These are phyloP conservation scores for Lottia scabra DNA, from an alignment of 2,888 invertebrate species.

Conservation along the genomic window DNA sequence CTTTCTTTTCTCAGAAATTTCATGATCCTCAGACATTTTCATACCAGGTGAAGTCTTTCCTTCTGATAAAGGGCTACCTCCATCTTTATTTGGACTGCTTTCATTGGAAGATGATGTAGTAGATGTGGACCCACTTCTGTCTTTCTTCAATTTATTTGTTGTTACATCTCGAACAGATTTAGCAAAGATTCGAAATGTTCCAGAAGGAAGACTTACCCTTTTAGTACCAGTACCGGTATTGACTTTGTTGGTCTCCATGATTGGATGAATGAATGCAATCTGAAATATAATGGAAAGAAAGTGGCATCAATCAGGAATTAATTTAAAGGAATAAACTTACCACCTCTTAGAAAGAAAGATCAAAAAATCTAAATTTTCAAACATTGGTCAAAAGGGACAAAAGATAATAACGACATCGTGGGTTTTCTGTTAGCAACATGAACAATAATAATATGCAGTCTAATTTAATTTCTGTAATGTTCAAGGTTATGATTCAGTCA, in stretches of 20 bases:
- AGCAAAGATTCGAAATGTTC: slow-evolving; percentile 14
- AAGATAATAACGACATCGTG: no score
- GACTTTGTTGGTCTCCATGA: not conserved
- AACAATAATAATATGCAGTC: no score
- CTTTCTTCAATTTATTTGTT: not conserved
- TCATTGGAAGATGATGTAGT: not conserved
- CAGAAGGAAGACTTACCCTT: slow-evolving; percentile 1
- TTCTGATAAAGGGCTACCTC: not conserved
- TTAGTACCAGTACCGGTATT: not conserved
- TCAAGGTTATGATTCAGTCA: no score
- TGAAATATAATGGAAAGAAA: no score
- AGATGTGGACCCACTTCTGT: not conserved
- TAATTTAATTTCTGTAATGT: no score
- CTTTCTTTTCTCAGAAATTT: not conserved
- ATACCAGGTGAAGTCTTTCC: not conserved
- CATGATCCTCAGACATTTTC: slow-evolving; percentile 1
- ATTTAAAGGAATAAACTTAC: no score
- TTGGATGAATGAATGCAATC: not conserved
- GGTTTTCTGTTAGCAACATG: no score
- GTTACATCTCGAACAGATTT: slow-evolving; percentile 13
- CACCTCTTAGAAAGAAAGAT: no score
- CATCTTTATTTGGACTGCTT: slow-evolving; percentile 1
- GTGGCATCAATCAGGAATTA: no score
- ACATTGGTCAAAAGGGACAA: no score
- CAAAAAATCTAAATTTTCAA: no score